phyloP scores from a whole-genome alignment of 2,113 vertebrate species.

The Cariama cristata region DNA sequence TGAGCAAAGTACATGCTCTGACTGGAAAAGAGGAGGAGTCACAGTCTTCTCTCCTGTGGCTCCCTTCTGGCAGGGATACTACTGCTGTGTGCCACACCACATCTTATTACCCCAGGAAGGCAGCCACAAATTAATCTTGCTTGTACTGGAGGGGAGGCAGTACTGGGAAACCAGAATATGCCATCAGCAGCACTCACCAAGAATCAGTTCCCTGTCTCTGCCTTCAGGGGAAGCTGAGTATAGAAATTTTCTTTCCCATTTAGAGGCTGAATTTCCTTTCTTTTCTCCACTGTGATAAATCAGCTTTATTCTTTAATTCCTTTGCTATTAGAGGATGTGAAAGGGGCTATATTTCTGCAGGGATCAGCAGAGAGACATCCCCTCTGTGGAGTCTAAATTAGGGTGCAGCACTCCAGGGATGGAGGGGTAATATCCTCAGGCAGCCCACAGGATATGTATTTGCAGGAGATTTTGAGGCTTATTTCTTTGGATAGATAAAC shows the following conservation, averaged over 20 bases:
- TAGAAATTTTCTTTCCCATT: background rate
- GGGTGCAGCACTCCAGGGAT: background rate
- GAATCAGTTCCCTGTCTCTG: background rate
- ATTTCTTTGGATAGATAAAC: constrained; percentile 53
- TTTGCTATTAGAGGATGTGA: background rate
- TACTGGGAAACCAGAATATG: background rate
- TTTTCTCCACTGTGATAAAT: background rate
- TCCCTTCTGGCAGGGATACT: background rate
- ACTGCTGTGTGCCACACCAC: background rate
- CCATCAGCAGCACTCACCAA: background rate
- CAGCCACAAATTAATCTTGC: background rate
- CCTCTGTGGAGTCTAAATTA: background rate
- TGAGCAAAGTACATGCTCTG: background rate
- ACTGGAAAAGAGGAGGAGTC: background rate
- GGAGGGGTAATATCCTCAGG: background rate
- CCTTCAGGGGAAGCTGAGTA: background rate
- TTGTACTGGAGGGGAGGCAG: background rate
- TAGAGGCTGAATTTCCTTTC: background rate
- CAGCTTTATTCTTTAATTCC: constrained; percentile 23
- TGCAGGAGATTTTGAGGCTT: constrained; percentile 39
- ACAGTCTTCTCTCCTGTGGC: background rate
- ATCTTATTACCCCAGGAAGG: background rate
- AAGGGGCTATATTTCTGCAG: background rate
- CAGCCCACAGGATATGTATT: background rate
- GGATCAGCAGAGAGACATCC: background rate